phyloP scores from a whole-genome alignment of 2,113 vertebrate species.

The Pseudorasbora parva region DNA sequence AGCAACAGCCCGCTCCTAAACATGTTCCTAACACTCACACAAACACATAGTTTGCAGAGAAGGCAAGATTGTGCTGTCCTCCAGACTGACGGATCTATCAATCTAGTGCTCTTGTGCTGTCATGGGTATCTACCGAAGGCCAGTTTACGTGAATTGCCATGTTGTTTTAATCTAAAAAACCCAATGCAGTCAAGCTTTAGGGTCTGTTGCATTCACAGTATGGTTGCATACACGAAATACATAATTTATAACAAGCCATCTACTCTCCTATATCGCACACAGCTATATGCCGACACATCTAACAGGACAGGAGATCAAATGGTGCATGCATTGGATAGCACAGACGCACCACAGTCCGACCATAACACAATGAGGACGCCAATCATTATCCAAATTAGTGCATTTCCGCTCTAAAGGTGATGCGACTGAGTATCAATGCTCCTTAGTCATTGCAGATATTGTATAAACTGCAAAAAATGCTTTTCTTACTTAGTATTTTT shows the following conservation, averaged over 20 bases:
- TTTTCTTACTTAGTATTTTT: too few relatives aligned
- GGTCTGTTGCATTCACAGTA: neutral
- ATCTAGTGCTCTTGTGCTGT: neutral
- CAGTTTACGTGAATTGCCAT: neutral
- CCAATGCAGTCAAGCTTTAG: neutral
- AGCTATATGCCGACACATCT: neutral
- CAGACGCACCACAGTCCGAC: constrained; percentile 7
- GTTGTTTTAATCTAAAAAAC: neutral
- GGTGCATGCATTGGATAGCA: neutral
- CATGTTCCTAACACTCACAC: constrained; percentile 17
- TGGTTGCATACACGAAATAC: neutral
- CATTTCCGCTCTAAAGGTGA: neutral
- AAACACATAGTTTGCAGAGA: constrained; percentile 31
- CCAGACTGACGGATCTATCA: neutral
- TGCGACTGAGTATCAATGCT: neutral
- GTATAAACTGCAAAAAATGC: too few relatives aligned
- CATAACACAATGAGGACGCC: neutral
- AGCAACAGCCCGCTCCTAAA: constrained; percentile 16
- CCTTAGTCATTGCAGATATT: neutral
- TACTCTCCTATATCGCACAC: neutral
- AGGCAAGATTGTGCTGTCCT: constrained; percentile 13
- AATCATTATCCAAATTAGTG: neutral
- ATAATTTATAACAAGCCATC: neutral
- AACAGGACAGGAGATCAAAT: neutral
- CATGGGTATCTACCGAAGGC: neutral